Percentiles rank a stretch among this genome's conserved stretches.
These are phyloP conservation scores for Leucophenga varia DNA, from an alignment of 1,140 invertebrate genomes.

Conservation along the genomic window DNA sequence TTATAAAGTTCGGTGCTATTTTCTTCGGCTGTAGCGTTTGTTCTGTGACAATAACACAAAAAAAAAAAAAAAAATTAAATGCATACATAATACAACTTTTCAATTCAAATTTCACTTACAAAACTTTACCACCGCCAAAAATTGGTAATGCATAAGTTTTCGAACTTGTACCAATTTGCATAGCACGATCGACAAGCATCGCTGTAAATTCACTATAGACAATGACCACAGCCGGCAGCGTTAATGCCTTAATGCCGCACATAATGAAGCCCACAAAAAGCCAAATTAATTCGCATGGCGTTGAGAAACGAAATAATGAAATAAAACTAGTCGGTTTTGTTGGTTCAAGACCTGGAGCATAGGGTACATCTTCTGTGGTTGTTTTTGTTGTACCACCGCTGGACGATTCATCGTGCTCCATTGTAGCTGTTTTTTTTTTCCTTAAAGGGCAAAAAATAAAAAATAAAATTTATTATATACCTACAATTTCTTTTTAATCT, in stretches of 20 bases:
- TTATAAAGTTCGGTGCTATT: slow-evolving; percentile 64
- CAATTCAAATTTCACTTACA: slow-evolving; percentile 59
- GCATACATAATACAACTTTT: background rate
- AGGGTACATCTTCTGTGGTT: slow-evolving; percentile 27
- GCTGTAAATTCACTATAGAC: slow-evolving; percentile 72
- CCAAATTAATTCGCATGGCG: slow-evolving; percentile 61
- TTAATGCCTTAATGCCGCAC: slow-evolving; percentile 63
- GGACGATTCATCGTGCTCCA: slow-evolving; percentile 44
- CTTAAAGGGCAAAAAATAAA: background rate
- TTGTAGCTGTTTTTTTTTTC: no score
- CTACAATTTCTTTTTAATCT: no score
- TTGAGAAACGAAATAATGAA: slow-evolving; percentile 64
- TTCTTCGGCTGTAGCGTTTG: slow-evolving; percentile 61
- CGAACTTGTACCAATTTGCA: slow-evolving; percentile 51
- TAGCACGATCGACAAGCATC: slow-evolving; percentile 62
- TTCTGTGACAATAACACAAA: no score
- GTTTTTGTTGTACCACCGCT: no score
- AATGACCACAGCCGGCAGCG: slow-evolving; percentile 69
- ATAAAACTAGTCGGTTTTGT: slow-evolving; percentile 34
- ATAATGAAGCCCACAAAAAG: slow-evolving; percentile 62
- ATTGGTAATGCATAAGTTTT: slow-evolving; percentile 53
- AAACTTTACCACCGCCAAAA: slow-evolving; percentile 58
- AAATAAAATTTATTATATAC: background rate
- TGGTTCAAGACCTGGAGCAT: slow-evolving; percentile 37
- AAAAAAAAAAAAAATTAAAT: no score